A percentile compares a stretch with the other conserved stretches of the same genome.
Conservation (phyloP, 2,113 vertebrate genomes). For the Rousettus leschenaultii region DNA sequence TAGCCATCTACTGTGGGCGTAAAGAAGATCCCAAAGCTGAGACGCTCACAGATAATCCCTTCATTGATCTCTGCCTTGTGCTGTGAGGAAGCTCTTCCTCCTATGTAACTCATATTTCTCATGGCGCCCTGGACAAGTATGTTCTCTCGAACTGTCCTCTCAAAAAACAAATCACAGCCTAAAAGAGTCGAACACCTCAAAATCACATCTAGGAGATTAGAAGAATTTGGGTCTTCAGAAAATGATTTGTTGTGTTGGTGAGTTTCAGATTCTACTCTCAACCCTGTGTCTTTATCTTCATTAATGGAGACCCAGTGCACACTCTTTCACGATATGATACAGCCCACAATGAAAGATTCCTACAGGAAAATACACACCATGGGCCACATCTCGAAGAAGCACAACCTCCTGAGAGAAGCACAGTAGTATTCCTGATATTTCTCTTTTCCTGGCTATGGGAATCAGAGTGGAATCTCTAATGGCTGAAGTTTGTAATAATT, state of each 20-base stretch:
- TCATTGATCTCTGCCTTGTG: constrained; percentile 26
- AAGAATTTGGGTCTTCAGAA: constrained; percentile 47
- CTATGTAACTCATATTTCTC: constrained; percentile 42
- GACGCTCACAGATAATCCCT: not conserved
- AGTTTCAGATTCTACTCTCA: constrained; percentile 11
- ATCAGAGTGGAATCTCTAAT: constrained; percentile 61
- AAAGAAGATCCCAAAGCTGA: not conserved
- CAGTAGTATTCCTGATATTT: constrained; percentile 53
- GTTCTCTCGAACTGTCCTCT: constrained; percentile 14
- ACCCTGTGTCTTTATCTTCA: constrained; percentile 50
- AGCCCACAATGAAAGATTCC: not conserved
- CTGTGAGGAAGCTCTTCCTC: not conserved
- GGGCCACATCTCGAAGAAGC: constrained; percentile 46
- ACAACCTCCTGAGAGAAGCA: constrained; percentile 11
- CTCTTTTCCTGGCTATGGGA: constrained; percentile 41
- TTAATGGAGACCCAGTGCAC: not conserved
- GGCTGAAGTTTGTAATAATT: constrained; percentile 78
- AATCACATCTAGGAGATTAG: constrained; percentile 54
- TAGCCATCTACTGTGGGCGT: not conserved
- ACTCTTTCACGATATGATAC: constrained; percentile 1
- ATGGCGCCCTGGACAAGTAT: not conserved
- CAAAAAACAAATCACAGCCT: constrained; percentile 57
- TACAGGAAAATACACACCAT: constrained; percentile 26
- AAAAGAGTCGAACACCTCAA: constrained; percentile 40
- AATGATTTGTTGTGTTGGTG: constrained; percentile 39